Evolutionary conservation across 2,888 invertebrate genomes (phyloP).

Genomic region (Ichneumoninae sp.): DNA sequence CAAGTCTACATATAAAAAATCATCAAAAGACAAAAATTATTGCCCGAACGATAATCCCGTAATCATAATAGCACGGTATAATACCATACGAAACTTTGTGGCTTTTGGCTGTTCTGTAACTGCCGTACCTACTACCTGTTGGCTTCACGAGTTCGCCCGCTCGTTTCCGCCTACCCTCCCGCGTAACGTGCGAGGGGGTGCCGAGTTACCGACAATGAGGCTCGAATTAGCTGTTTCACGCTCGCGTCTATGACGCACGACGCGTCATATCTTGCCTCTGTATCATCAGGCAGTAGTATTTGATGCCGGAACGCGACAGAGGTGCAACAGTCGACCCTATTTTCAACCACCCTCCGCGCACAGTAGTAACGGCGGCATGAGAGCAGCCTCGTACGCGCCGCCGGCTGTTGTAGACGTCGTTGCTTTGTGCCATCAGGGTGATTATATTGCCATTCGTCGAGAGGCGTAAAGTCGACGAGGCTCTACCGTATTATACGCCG

Average conservation of each 20-base stretch:
- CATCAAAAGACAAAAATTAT: no score
- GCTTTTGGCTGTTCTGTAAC: neutral
- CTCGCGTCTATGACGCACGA: constrained; percentile 54
- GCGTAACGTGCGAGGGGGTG: constrained; percentile 71
- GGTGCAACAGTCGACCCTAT: constrained; percentile 64
- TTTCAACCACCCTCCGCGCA: constrained; percentile 35
- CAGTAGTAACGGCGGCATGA: constrained; percentile 25
- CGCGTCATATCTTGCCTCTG: constrained; percentile 80
- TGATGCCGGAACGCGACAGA: constrained; percentile 75
- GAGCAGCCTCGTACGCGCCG: constrained; percentile 55
- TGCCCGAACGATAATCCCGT: no score
- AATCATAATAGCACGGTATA: neutral
- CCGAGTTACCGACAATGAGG: constrained; percentile 56
- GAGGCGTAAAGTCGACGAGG: constrained; percentile 76
- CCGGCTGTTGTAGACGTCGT: constrained; percentile 74
- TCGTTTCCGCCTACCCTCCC: constrained; percentile 69
- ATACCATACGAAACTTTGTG: neutral
- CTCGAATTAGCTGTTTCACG: constrained; percentile 60
- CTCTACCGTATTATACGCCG: constrained; percentile 27
- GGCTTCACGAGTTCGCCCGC: constrained; percentile 71
- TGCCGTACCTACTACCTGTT: constrained; percentile 74
- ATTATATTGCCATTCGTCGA: constrained; percentile 82
- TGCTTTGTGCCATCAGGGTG: constrained; percentile 83
- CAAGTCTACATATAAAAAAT: no score
- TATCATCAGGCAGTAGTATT: constrained; percentile 80